Percentiles rank a stretch among this genome's conserved stretches.
Conservation (phyloP, 2,888 invertebrate genomes). For the Epinotia nisella region DNA sequence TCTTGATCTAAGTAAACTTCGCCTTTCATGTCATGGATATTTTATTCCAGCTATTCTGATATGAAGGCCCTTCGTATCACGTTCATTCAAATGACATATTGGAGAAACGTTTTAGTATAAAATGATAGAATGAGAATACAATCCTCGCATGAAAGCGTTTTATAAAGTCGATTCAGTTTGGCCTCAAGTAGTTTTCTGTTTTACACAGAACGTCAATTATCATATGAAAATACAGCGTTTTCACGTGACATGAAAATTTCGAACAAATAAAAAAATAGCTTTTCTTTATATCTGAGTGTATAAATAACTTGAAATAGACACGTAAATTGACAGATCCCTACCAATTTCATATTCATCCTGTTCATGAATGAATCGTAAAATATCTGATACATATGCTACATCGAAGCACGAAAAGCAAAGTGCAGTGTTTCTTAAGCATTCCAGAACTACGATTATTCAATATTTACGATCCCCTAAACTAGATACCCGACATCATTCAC, state of each 20-base stretch:
- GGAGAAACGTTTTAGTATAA: conserved; percentile 73
- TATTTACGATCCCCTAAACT: conserved; percentile 30
- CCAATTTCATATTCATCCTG: background rate
- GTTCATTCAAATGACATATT: conserved; percentile 81
- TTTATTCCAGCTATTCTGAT: conserved; percentile 78
- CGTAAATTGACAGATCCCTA: background rate
- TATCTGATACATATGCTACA: background rate
- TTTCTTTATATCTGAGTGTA: background rate
- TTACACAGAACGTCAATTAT: background rate
- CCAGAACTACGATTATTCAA: background rate
- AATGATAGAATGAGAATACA: conserved; percentile 69
- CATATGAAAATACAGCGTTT: background rate
- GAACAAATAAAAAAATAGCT: too few relatives aligned
- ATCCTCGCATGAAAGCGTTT: conserved; percentile 41
- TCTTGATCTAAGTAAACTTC: conserved; percentile 73
- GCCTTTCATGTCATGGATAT: conserved; percentile 80
- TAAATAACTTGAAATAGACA: background rate
- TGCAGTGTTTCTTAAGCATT: background rate
- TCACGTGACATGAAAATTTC: background rate
- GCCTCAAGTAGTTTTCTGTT: background rate
- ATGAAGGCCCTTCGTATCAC: conserved; percentile 72
- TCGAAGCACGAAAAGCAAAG: too few relatives aligned
- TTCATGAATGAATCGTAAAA: background rate
- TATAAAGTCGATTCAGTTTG: background rate
- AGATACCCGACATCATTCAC: conserved; percentile 59